Evolutionary conservation across 1,140 invertebrate species (phyloP).

Genomic region (Pygmarrhopalites habei): DNA sequence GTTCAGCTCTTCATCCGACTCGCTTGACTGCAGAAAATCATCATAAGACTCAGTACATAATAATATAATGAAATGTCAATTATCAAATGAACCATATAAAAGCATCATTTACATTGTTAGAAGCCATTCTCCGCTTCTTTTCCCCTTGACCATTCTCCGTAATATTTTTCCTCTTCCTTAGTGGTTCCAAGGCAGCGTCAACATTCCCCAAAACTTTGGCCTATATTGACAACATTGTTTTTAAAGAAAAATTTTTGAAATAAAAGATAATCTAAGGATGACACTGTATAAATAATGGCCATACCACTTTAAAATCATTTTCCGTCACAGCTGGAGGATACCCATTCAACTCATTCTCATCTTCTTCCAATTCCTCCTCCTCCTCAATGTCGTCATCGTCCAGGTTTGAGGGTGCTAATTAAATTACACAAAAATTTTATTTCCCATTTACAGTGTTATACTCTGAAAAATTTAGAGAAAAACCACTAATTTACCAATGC

Average conservation of each 20-base stretch:
- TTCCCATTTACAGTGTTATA: background rate
- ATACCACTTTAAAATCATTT: too few relatives aligned
- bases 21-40: background rate
- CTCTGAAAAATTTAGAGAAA: background rate
- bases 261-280: too few relatives aligned
- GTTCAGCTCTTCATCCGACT: background rate
- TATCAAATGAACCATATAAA: too few relatives aligned
- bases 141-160: too few relatives aligned
- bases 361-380: constrained; percentile 19
- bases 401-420: background rate
- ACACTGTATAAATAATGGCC: too few relatives aligned
- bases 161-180: too few relatives aligned
- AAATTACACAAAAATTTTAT: background rate
- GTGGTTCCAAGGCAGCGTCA: too few relatives aligned
- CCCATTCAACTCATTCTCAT: constrained; percentile 6
- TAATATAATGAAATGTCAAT: background rate
- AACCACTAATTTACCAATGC: constrained; percentile 1
- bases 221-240: too few relatives aligned
- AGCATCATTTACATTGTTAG: too few relatives aligned
- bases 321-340: background rate
- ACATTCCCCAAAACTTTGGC: too few relatives aligned
- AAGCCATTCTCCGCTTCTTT: background rate
- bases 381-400: constrained; percentile 5
- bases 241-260: too few relatives aligned
- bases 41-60: background rate